These are phyloP conservation scores for Bradypodion ventrale DNA, from an alignment of 2,797 vertebrate genomes.

Conservation along the genomic window DNA sequence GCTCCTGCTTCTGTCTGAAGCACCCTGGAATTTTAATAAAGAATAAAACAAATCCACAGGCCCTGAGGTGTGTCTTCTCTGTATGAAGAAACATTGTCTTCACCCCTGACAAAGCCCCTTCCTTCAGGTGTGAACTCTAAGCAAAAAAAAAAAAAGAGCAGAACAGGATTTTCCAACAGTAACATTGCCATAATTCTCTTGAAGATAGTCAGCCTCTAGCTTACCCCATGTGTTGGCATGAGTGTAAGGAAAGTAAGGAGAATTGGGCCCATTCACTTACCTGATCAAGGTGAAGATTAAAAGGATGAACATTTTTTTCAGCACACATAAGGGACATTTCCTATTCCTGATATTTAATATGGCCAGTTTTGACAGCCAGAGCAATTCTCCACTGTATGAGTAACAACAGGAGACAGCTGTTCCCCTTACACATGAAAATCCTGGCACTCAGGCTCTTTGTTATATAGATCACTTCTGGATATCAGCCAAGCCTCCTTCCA, in stretches of 20 bases:
- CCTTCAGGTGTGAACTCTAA: neutral
- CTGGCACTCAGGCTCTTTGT: neutral
- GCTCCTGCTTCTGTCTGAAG: neutral
- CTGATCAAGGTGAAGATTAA: neutral
- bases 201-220: neutral
- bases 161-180: neutral
- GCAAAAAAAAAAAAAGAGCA: neutral
- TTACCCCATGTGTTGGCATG: neutral
- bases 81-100: neutral
- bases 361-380: neutral
- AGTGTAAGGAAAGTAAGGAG: neutral
- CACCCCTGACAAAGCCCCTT: neutral
- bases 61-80: neutral
- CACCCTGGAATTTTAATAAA: neutral
- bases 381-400: conserved; percentile 12
- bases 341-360: conserved; percentile 16
- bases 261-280: neutral
- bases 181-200: neutral
- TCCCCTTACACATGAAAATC: neutral
- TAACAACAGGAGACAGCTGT: conserved; percentile 13
- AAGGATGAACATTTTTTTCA: conserved; percentile 18
- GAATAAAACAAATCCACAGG: neutral
- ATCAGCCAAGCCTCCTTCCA: neutral
- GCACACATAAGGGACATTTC: neutral
- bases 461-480: neutral